phyloP scores from a whole-genome alignment of 2,888 invertebrate species.

The Cantharis rufa region DNA sequence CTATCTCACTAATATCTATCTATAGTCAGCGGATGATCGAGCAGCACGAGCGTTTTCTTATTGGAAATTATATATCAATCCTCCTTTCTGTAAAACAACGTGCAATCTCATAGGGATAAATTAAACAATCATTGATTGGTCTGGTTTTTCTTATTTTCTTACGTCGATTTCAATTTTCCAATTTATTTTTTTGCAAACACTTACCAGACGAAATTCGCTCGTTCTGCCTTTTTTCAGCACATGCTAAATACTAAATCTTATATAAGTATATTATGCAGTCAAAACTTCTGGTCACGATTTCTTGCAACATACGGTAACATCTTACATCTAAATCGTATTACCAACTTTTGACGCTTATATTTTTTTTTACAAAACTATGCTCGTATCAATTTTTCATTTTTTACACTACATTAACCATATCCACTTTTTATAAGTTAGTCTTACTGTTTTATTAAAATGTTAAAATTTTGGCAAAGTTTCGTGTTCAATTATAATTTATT shows the following conservation, averaged over 20 bases:
- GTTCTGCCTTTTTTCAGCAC: conserved; percentile 26
- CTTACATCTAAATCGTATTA: conserved; percentile 55
- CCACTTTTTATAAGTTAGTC: not conserved
- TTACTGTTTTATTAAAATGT: not conserved
- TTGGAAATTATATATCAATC: conserved; percentile 43
- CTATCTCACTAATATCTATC: conserved; percentile 44
- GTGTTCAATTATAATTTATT: not conserved
- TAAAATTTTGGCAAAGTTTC: not conserved
- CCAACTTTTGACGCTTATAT: conserved; percentile 44
- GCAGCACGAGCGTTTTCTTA: conserved; percentile 35
- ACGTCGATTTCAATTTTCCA: conserved; percentile 35
- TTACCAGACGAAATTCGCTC: conserved; percentile 19
- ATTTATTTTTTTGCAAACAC: conserved; percentile 33
- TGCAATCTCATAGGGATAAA: conserved; percentile 29
- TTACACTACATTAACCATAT: conserved; percentile 23
- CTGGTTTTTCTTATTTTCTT: conserved; percentile 33
- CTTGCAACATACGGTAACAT: conserved; percentile 52
- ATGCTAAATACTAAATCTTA: conserved; percentile 46
- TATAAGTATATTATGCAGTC: conserved; percentile 54
- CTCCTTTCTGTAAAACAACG: conserved; percentile 30
- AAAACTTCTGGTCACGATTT: conserved; percentile 54
- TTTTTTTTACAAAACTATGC: conserved; percentile 39
- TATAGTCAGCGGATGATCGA: conserved; percentile 39
- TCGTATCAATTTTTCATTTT: conserved; percentile 36
- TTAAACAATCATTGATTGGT: conserved; percentile 36